Evolutionary conservation across 2,797 vertebrate genomes (phyloP), one percentile per base, ranked within the genome.

Genomic region (Alfaro cultratus): DNA sequence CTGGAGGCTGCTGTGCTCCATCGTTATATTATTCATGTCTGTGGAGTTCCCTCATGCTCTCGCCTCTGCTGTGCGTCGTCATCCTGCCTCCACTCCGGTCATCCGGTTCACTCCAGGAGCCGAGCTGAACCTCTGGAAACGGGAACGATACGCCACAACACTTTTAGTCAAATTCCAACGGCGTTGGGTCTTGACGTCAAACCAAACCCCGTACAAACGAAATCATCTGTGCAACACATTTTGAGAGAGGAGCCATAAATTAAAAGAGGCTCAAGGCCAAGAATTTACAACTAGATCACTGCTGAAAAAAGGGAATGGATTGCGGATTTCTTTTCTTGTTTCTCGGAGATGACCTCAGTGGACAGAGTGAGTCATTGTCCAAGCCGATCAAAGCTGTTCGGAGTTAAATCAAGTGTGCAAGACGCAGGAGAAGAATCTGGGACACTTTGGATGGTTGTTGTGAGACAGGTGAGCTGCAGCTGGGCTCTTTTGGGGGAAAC

Each of bases 401-500:
- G 83, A 53, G 86, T 86, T 62, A 81, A 80, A 87, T 90, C 83
- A 82, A 85, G 82, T 86, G 89, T 64, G 77, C 74, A 26, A 68
- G 76, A 82, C 80, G 72, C 47, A 2, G 26, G 5, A 64, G 72
- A 80, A 76, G 73, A 86, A 72, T 77, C 72, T 15, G 82, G 0
- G 73, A 70, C 82, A 43, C 86, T 83, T 88, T 81, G 81, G 80
- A 45, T 77, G 74, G 77, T 83, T 87, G 85, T 76, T 81, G 1
- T 73, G 55, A 51, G 85, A 83, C 90, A 91, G 90, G 91, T 91
- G 88, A 91, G 85, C 76, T 11, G 31, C 93, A 91, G 92, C 84
- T 87, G 89, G 85, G 71, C 78, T 73, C 78, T 85, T 45, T 87
- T 83, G 87, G 86, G 18, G 21, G 75, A 92, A 85, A 87, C 90